Conservation (phyloP, 2,113 vertebrate species). For the Heloderma charlesbogerti region DNA sequence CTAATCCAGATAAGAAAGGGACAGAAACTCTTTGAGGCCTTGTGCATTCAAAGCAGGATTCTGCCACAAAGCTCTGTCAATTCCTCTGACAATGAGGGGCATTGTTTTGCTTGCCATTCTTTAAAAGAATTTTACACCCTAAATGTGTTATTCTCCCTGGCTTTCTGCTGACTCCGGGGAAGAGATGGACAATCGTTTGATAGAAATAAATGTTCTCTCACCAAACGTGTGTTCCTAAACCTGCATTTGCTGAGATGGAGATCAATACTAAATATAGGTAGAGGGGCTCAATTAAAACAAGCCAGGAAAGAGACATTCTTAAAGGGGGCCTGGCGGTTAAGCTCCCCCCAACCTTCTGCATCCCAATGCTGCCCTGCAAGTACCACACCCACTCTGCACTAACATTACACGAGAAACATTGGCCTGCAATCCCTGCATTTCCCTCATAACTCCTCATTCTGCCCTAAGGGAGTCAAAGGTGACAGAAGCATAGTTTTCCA, state of each 20-base stretch:
- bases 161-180: background rate
- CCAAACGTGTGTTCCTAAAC: background rate
- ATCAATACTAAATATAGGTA: too few relatives aligned
- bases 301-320: background rate
- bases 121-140: background rate
- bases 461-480: background rate
- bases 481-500: background rate
- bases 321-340: background rate
- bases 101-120: background rate
- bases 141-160: background rate
- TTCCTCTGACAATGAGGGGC: background rate
- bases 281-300: too few relatives aligned
- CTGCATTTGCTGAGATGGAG: background rate
- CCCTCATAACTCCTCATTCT: background rate
- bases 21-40: background rate
- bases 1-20: background rate
- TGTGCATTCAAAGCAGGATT: background rate
- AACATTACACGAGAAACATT: background rate
- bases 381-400: background rate
- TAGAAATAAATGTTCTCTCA: background rate
- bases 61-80: background rate
- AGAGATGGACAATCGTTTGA: background rate
- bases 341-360: background rate
- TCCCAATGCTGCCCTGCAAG: background rate
- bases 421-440: background rate